Conservation (phyloP, 1,140 invertebrate species). For the Thrips palmi region DNA sequence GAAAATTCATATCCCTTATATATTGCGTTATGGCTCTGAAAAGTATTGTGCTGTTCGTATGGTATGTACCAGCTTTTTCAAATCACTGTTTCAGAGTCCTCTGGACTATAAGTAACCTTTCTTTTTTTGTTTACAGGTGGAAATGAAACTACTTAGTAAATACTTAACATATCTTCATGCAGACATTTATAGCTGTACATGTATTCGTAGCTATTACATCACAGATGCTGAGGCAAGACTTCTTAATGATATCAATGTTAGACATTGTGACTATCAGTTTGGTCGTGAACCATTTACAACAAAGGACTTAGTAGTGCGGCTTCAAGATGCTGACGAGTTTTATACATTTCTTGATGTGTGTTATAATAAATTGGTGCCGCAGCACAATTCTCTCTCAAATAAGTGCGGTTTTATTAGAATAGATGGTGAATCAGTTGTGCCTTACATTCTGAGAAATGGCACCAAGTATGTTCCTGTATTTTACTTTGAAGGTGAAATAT, state of each 20-base stretch:
- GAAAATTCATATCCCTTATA: constrained; percentile 70
- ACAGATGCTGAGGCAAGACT: constrained; percentile 76
- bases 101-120: too few relatives aligned
- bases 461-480: constrained; percentile 85
- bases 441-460: constrained; percentile 66
- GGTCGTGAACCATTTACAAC: constrained; percentile 74
- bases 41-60: constrained; percentile 82
- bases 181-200: constrained; percentile 71
- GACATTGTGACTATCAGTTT: constrained; percentile 80
- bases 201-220: constrained; percentile 83
- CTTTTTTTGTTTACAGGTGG: too few relatives aligned
- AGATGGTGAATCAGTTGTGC: constrained; percentile 84
- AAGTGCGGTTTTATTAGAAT: constrained; percentile 87
- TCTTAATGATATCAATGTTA: constrained; percentile 82
- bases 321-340: constrained; percentile 76
- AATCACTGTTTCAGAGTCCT: too few relatives aligned
- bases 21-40: constrained; percentile 57
- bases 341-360: constrained; percentile 78
- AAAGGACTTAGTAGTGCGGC: constrained; percentile 73
- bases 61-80: too few relatives aligned
- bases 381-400: constrained; percentile 43
- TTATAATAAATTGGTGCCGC: constrained; percentile 56
- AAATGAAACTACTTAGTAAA: constrained; percentile 69
- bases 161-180: constrained; percentile 63
- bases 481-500: constrained; percentile 83